Conservation (phyloP, 1,140 invertebrate genomes). For the Meloidogyne hapla region DNA sequence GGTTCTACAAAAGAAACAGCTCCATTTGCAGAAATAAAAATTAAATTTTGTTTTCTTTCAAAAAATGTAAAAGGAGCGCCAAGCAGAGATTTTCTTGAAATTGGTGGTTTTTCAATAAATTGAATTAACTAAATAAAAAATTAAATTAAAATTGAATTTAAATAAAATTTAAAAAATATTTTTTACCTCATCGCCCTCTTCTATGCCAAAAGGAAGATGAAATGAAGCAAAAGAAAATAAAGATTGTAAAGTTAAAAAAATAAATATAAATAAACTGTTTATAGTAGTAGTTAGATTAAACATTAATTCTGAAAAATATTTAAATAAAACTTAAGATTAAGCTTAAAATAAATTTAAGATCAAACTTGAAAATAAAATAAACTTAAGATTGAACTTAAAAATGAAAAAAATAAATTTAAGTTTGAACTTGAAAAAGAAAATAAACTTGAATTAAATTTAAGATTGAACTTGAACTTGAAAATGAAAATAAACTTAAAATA, state of each 20-base stretch:
- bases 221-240: constrained; percentile 26
- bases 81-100: constrained; percentile 19
- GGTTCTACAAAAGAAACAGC: constrained; percentile 32
- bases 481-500: neutral
- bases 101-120: neutral
- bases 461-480: neutral
- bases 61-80: constrained; percentile 26
- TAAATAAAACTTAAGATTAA: too few species aligned
- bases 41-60: constrained; percentile 31
- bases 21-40: constrained; percentile 33
- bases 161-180: neutral
- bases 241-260: neutral
- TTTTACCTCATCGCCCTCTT: constrained; percentile 38
- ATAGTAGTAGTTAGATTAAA: too few species aligned
- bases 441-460: neutral
- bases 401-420: too few species aligned
- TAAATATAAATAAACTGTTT: neutral
- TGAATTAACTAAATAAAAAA: neutral
- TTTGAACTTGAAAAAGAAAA: neutral
- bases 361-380: too few species aligned
- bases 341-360: too few species aligned
- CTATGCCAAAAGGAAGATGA: constrained; percentile 29
- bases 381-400: too few species aligned
- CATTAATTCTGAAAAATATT: too few species aligned
- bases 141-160: neutral